Evolutionary conservation across 2,113 vertebrate genomes (phyloP).

Genomic region (Eptesicus fuscus): DNA sequence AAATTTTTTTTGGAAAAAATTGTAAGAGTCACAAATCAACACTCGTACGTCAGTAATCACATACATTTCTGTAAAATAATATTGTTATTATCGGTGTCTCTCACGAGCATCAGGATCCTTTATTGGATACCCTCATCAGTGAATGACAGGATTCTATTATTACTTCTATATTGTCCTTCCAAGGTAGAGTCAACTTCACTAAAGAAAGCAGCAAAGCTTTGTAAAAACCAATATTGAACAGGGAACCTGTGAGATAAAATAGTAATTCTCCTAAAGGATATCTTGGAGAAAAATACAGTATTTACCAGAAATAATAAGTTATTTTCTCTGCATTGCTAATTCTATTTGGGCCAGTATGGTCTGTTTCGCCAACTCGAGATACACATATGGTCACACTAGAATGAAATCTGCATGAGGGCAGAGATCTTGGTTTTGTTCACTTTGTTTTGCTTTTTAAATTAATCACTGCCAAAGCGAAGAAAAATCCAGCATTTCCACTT

Average conservation of each 20-base stretch:
- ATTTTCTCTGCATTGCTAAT: background rate
- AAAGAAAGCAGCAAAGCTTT: constrained; percentile 48
- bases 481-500: background rate
- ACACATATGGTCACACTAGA: background rate
- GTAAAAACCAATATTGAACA: constrained; percentile 34
- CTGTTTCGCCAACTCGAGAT: background rate
- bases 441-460: background rate
- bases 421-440: no score
- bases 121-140: background rate
- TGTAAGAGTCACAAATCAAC: background rate
- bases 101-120: background rate
- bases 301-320: constrained; percentile 16
- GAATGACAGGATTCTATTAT: background rate
- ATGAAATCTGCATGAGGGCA: no score
- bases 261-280: constrained; percentile 35
- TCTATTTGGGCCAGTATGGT: background rate
- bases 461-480: background rate
- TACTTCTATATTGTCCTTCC: background rate
- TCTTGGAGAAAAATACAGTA: background rate
- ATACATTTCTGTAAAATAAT: background rate
- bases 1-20: background rate
- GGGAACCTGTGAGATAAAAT: constrained; percentile 49
- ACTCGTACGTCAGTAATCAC: background rate
- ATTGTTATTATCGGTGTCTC: background rate
- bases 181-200: background rate